Evolutionary conservation across 2,797 vertebrate species (phyloP).

Genomic region (Dermochelys coriacea): DNA sequence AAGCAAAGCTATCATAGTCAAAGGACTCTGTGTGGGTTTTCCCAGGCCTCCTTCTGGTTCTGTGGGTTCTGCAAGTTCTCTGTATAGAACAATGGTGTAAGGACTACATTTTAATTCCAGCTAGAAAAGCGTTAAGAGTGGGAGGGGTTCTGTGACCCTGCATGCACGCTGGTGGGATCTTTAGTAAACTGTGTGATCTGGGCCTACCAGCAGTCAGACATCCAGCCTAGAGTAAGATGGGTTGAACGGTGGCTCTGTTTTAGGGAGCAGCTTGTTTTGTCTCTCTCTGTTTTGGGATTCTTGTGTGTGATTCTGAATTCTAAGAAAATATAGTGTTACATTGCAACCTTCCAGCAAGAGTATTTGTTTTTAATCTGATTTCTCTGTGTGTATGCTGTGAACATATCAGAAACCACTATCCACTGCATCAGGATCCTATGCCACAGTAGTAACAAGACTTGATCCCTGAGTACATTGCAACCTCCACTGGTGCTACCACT

Average conservation of each 20-base stretch:
- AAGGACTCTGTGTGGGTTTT: rapidly evolving
- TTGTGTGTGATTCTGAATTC: not conserved
- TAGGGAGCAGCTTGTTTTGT: not conserved
- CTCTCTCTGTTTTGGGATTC: not conserved
- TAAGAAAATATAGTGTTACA: not conserved
- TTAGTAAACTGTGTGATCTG: not conserved
- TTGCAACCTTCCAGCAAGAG: not conserved
- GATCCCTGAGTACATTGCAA: not conserved
- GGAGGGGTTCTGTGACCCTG: not conserved
- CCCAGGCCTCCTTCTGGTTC: rapidly evolving
- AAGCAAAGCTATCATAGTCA: not conserved
- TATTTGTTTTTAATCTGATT: not conserved
- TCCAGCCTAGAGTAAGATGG: not conserved
- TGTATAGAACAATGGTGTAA: too few species aligned
- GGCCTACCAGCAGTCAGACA: not conserved
- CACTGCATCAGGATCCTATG: not conserved
- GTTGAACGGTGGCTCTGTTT: not conserved
- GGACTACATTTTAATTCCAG: too few species aligned
- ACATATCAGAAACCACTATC: not conserved
- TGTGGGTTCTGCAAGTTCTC: rapidly evolving
- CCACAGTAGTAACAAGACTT: not conserved
- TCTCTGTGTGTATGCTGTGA: too few species aligned
- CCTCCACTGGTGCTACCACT: not conserved
- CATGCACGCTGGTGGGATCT: too few species aligned
- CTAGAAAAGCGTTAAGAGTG: not conserved